Base-by-base conservation (phyloP, 2,113 vertebrate species). In the Oxyruncus cristatus region DNA sequence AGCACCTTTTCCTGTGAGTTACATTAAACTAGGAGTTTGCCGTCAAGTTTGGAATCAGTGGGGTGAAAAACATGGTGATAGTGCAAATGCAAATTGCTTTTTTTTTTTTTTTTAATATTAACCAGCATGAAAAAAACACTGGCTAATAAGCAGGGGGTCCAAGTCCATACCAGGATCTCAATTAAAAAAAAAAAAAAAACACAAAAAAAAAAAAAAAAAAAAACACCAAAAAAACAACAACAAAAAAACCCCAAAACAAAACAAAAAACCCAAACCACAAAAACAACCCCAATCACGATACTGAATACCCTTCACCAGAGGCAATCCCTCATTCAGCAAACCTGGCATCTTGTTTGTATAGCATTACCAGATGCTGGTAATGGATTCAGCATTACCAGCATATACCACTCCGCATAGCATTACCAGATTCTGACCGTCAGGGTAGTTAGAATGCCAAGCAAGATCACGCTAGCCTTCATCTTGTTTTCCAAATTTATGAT, bases 271-370 rank as follows among this genome's bases (percentile, higher is more conserved):
- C 23, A 6, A 53, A n/a, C n/a, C n/a, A 24, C 4, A 46, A 11
- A 28, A 47, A 5, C 16, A 70, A 20, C 11, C 12, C 6, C 1
- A 8, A 0, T 41, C 12, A 5, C 26, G 12, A 53, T 26, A 12
- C 8, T 14, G 19, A 52, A 23, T 62, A 63, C 59, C 0, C 0
- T 2, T 14, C 8, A 9, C 23, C 20, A 74, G 42, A 82, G 35
- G 11, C 10, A 22, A 1, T 47, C 47, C 26, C 23, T 58, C 12
- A 2, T 37, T 58, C 0, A 2, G 46, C 30, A 44, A 52, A 47
- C 14, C 27, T 44, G 4, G 23, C 6, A 5, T 10, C 21, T 22
- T 3, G 0, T 28, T 61, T 22, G 5, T 18, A 66, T 41, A 46
- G 23, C 67, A 32, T 14, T 18, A 26, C 2, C 15, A 27, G 4